Conservation (phyloP, 1,140 invertebrate species). For the Helicoverpa zea region DNA sequence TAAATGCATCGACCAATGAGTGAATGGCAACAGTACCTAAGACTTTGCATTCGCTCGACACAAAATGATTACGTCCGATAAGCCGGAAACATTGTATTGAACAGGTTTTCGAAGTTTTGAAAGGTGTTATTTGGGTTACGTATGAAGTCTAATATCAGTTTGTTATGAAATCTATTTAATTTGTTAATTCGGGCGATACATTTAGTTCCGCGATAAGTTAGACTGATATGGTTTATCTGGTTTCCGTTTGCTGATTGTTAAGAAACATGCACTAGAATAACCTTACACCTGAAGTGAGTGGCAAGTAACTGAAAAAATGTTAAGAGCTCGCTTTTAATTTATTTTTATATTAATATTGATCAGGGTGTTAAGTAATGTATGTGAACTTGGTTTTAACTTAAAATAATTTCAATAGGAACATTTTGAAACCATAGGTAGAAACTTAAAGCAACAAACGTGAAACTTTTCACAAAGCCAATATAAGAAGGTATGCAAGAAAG, state of each 20-base stretch:
- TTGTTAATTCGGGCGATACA: constrained; percentile 26
- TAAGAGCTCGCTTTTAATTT: too few species aligned
- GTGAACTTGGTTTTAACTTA: neutral
- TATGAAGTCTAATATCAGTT: constrained; percentile 47
- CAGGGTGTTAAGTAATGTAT: neutral
- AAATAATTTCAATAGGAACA: too few species aligned
- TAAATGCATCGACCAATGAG: constrained; percentile 47
- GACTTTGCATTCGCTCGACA: constrained; percentile 46
- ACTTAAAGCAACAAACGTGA: neutral
- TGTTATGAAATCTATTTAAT: constrained; percentile 58
- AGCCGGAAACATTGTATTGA: constrained; percentile 66
- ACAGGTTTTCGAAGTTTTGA: constrained; percentile 70
- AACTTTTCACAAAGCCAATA: neutral
- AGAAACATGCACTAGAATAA: neutral
- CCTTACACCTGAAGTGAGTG: neutral
- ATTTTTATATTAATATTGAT: too few species aligned
- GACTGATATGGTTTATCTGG: neutral
- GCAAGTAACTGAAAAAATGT: neutral
- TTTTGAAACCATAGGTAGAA: too few species aligned
- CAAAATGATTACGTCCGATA: constrained; percentile 63
- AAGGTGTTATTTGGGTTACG: constrained; percentile 67
- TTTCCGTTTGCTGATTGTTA: neutral
- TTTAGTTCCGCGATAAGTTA: constrained; percentile 8
- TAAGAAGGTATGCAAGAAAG: neutral
- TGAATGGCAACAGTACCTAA: constrained; percentile 22